phyloP scores from a whole-genome alignment of 2,797 vertebrate genomes.

The Halcyon smyrnensis region DNA sequence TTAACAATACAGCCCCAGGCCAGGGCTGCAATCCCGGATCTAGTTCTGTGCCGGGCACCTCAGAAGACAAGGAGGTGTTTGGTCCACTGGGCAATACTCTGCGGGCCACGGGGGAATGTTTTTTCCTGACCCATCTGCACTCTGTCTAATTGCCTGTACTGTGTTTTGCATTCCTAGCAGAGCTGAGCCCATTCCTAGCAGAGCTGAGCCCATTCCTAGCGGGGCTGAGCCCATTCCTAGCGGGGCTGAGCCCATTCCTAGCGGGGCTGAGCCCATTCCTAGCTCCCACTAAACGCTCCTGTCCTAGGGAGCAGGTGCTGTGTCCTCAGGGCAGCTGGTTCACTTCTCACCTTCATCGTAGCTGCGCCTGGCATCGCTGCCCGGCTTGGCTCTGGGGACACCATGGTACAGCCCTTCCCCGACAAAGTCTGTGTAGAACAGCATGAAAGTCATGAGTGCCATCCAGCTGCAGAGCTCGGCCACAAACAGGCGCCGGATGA shows the following conservation, averaged over 20 bases:
- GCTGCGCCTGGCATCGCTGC: conserved; percentile 79
- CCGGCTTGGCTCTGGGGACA: conserved; percentile 81
- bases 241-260: neutral
- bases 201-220: neutral
- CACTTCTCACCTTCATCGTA: conserved; percentile 85
- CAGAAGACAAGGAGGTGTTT: neutral
- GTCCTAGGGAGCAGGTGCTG: accelerated
- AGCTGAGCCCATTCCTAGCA: neutral
- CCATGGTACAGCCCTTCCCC: conserved; percentile 89
- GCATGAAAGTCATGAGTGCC: conserved; percentile 87
- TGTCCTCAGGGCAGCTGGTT: neutral
- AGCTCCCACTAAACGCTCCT: accelerated
- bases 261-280: neutral
- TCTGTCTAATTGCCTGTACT: accelerated
- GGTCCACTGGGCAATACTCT: neutral
- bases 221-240: neutral
- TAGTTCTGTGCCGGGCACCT: neutral
- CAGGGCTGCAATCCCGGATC: neutral
- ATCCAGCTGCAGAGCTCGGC: conserved; percentile 90
- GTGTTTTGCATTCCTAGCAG: neutral
- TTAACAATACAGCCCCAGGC: neutral
- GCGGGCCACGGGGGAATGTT: accelerated
- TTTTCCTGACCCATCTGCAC: neutral
- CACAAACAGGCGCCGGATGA: conserved; percentile 84
- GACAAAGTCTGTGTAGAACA: conserved; percentile 90